phyloP scores from a whole-genome alignment of 2,797 vertebrate species.

The Siniperca scherzeri region DNA sequence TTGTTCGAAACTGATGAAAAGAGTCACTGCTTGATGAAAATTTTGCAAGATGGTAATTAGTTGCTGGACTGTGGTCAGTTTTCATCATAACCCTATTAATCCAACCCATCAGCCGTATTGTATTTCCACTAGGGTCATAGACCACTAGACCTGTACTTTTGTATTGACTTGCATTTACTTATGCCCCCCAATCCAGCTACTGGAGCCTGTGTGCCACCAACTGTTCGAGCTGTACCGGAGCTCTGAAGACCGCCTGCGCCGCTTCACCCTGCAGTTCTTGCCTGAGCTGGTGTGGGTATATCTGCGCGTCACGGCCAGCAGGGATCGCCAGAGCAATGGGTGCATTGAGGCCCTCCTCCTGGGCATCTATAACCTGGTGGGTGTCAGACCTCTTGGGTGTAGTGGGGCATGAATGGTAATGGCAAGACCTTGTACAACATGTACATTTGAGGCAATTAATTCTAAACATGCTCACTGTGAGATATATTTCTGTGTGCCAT shows the following conservation, averaged over 20 bases:
- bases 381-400: slow-evolving; percentile 54
- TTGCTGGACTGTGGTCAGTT: background rate
- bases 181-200: slow-evolving; percentile 83
- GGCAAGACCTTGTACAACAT: background rate
- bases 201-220: slow-evolving; percentile 98
- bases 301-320: slow-evolving; percentile 93
- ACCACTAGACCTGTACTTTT: background rate
- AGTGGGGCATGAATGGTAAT: too few relatives aligned
- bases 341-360: slow-evolving; percentile 97
- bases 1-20: background rate
- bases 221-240: slow-evolving; percentile 97
- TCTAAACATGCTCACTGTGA: background rate
- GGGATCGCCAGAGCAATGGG: slow-evolving; percentile 95
- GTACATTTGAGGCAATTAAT: background rate
- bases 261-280: slow-evolving; percentile 97
- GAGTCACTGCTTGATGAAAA: background rate
- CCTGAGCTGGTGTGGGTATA: slow-evolving; percentile 98
- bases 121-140: background rate
- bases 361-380: slow-evolving; percentile 98
- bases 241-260: slow-evolving; percentile 93
- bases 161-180: background rate
- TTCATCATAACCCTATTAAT: background rate
- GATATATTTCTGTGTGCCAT: background rate
- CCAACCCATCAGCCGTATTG: background rate
- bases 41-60: background rate